Conservation (phyloP, 2,888 invertebrate genomes). For the Cephus spinipes region DNA sequence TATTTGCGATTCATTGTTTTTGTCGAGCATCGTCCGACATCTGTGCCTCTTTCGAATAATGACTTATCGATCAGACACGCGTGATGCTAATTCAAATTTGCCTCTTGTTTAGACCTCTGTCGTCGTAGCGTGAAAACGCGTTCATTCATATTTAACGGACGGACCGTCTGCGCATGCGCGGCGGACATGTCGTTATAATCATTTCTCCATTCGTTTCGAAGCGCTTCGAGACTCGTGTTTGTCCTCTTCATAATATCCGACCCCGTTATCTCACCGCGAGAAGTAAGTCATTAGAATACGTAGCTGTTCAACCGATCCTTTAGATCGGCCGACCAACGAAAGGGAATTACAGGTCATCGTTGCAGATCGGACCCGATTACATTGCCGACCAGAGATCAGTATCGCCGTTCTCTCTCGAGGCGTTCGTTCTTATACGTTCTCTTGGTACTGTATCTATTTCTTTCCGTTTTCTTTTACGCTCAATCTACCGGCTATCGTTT, state of each 20-base stretch:
- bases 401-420: background rate
- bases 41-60: background rate
- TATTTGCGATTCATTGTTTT: conserved; percentile 13
- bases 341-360: conserved; percentile 37
- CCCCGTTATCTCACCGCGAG: conserved; percentile 39
- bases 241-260: conserved; percentile 20
- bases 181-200: background rate
- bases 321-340: conserved; percentile 34
- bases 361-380: conserved; percentile 15
- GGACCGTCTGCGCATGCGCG: background rate
- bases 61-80: background rate
- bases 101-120: background rate
- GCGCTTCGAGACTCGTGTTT: background rate
- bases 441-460: background rate
- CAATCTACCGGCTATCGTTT: background rate
- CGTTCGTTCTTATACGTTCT: background rate
- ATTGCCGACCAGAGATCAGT: background rate
- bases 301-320: conserved; percentile 25
- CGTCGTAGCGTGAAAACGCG: background rate
- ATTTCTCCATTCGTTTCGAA: background rate
- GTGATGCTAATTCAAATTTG: background rate
- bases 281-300: conserved; percentile 45
- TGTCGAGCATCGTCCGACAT: conserved; percentile 5
- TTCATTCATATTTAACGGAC: background rate
- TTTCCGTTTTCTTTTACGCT: background rate